Conservation (phyloP, 2,888 invertebrate species). For the Volucella inanis region DNA sequence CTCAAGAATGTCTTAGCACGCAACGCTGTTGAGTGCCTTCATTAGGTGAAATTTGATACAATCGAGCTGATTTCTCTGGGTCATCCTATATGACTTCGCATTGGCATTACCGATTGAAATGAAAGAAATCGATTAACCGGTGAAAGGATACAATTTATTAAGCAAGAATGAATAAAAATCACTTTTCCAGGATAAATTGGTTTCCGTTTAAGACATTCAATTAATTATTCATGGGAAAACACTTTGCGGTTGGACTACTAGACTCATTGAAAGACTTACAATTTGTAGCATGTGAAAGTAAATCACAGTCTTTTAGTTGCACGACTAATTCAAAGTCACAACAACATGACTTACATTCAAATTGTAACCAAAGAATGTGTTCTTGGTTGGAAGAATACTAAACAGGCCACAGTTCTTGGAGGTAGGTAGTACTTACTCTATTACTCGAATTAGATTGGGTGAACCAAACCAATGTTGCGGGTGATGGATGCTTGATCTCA, state of each 20-base stretch:
- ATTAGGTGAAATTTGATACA: too few relatives aligned
- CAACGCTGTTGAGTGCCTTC: too few relatives aligned
- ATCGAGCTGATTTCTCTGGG: not conserved
- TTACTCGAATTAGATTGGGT: slow-evolving; percentile 48
- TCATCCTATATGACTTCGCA: not conserved
- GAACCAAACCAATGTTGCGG: slow-evolving; percentile 18
- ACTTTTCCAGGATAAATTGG: slow-evolving; percentile 29
- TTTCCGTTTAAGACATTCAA: slow-evolving; percentile 41
- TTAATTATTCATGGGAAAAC: slow-evolving; percentile 60
- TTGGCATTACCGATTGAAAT: not conserved
- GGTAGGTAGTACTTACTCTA: slow-evolving; percentile 13
- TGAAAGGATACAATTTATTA: not conserved
- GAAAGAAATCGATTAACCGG: slow-evolving; percentile 30
- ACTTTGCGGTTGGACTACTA: slow-evolving; percentile 34
- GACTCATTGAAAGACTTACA: slow-evolving; percentile 2
- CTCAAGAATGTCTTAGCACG: slow-evolving; percentile 12
- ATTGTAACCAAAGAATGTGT: slow-evolving; percentile 1
- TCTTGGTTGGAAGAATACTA: not conserved
- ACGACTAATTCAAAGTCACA: not conserved
- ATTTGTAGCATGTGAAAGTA: slow-evolving; percentile 10
- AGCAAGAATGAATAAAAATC: slow-evolving; percentile 14
- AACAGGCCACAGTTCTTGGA: slow-evolving; percentile 13
- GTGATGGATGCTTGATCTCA: slow-evolving; percentile 45
- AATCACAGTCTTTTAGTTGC: slow-evolving; percentile 18
- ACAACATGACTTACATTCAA: slow-evolving; percentile 11